Evolutionary conservation across 2,113 vertebrate genomes (phyloP).

Genomic region (Elgaria multicarinata): DNA sequence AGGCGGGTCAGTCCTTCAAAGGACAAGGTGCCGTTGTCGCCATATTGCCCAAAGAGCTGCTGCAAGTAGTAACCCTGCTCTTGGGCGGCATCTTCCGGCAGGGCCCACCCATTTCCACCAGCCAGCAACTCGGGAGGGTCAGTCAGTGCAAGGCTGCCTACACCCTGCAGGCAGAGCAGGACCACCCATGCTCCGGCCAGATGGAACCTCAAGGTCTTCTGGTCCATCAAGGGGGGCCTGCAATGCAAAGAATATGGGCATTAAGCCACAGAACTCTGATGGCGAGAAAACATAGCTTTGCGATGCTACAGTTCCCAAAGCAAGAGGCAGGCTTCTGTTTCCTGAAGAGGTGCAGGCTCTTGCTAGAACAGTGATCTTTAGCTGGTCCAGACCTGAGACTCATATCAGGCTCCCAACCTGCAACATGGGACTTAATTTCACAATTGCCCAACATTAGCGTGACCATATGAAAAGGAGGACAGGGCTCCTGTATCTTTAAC

Average conservation of each 20-base stretch:
- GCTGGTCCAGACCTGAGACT: too few species aligned
- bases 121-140: neutral
- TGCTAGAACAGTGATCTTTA: too few species aligned
- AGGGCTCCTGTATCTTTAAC: too few species aligned
- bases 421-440: too few species aligned
- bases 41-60: conserved; percentile 83
- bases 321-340: neutral
- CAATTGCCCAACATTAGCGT: too few species aligned
- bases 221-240: conserved; percentile 18
- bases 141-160: neutral
- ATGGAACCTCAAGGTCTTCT: neutral
- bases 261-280: neutral
- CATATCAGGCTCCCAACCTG: too few species aligned
- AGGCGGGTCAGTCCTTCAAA: conserved; percentile 78
- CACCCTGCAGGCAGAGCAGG: neutral
- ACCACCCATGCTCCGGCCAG: neutral
- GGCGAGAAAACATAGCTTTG: neutral
- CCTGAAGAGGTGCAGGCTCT: neutral
- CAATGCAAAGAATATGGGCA: neutral
- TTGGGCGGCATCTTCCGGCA: conserved; percentile 70
- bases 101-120: neutral
- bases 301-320: neutral
- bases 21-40: conserved; percentile 80
- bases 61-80: conserved; percentile 83
- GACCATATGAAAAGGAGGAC: too few species aligned